Evolutionary conservation across 2,888 invertebrate genomes (phyloP).

Genomic region (Pardosa pseudoannulata): DNA sequence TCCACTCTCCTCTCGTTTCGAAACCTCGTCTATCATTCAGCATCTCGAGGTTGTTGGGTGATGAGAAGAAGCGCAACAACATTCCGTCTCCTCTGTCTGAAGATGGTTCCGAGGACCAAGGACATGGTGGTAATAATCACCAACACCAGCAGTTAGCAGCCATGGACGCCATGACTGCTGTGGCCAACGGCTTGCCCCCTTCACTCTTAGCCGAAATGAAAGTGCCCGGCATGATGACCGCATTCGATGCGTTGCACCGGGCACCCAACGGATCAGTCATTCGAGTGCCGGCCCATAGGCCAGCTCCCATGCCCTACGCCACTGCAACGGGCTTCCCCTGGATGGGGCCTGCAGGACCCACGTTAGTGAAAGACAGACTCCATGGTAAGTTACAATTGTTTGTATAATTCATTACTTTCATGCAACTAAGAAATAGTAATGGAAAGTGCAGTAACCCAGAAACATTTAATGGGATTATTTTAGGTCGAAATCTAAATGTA

Average conservation of each 20-base stretch:
- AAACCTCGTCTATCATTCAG: slow-evolving; percentile 83
- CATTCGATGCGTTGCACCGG: slow-evolving; percentile 63
- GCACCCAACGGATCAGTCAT: slow-evolving; percentile 76
- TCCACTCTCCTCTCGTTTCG: slow-evolving; percentile 34
- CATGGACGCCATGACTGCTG: slow-evolving; percentile 56
- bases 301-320: slow-evolving; percentile 78
- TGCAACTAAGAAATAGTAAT: background rate
- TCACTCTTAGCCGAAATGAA: slow-evolving; percentile 64
- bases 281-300: slow-evolving; percentile 82
- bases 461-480: too few species aligned
- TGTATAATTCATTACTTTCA: background rate
- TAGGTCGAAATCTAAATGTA: too few species aligned
- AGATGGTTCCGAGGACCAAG: slow-evolving; percentile 46
- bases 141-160: slow-evolving; percentile 46
- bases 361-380: slow-evolving; percentile 87
- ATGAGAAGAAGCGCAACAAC: slow-evolving; percentile 75
- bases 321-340: slow-evolving; percentile 70
- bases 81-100: slow-evolving; percentile 42
- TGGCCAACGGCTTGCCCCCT: slow-evolving; percentile 56
- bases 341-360: slow-evolving; percentile 70
- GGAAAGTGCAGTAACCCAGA: too few species aligned
- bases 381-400: slow-evolving; percentile 82
- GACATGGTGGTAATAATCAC: slow-evolving; percentile 17
- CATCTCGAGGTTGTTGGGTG: slow-evolving; percentile 86
- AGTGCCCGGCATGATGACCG: slow-evolving; percentile 54